Base-by-base conservation (phyloP, 1,140 invertebrate genomes). In the Cephus cinctus region DNA sequence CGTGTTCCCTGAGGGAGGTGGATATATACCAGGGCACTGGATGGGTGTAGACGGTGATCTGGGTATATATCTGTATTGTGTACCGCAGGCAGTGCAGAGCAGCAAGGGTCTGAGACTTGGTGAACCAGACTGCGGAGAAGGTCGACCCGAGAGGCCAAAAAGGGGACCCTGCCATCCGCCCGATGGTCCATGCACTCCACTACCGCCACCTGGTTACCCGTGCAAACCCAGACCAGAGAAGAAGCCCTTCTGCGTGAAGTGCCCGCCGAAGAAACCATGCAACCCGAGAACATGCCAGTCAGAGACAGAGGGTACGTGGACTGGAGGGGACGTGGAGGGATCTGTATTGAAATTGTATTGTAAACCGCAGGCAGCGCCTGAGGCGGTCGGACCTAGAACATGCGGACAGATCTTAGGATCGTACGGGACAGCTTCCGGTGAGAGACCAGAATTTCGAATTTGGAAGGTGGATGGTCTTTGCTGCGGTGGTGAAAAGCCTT, bases 171-270 rank as follows among this genome's bases (percentile, higher is more conserved):
- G 64, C 22, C 52, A 61, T 18, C 56, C 62, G 18, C 62, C 68
- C 1, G 50, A 71, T 22, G 63, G 59, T 4, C 65, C 66, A 12
- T 67, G 64, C 40, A 50, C 19, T 4, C 67, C 66, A 6, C 4
- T 46, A 27, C 48, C 52, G n/a, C 58, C 59, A 25, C 54, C 68
- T 5, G 64, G 61, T 4, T 65, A 69, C 47, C 63, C 57, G 0
- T 0, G 52, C 4, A 71, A 71, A 53, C 57, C 52, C 4, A 61
- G 58, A 50, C 50, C 52, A 3, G 34, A 46, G 3, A 65, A 35
- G 36, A 73, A 73, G 44, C 57, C 57, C 8, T 63, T 75, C 50
- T 70, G 69, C 46, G 51, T 75, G 6, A 64, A 65, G 43, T 71
- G 66, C 34, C 68, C 68, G 2, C 48, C 57, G 3, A 72, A 71